Evolutionary conservation across 2,888 invertebrate species (phyloP).

Genomic region (Tipula lateralis): DNA sequence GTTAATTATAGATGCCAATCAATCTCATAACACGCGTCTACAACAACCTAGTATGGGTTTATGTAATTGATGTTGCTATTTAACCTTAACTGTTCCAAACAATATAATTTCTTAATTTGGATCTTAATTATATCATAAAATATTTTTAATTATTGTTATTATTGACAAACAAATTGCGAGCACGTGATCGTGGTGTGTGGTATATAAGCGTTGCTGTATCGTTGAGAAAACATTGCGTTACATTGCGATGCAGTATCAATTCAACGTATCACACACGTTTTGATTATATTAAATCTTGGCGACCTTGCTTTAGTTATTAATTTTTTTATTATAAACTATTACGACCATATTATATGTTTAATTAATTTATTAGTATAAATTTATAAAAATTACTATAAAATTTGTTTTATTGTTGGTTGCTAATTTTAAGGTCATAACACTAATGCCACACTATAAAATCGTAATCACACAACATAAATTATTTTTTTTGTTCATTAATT

Average conservation of each 20-base stretch:
- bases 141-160: not conserved
- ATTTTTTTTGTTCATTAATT: not conserved
- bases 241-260: not conserved
- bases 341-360: not conserved
- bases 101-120: slow-evolving; percentile 3
- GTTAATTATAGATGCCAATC: not conserved
- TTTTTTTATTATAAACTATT: not conserved
- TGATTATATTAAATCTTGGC: not conserved
- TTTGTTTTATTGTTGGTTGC: not conserved
- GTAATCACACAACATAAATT: not conserved
- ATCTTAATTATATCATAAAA: not conserved
- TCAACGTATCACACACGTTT: not conserved
- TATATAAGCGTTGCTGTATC: not conserved
- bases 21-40: not conserved
- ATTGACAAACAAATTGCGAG: not conserved
- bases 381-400: not conserved
- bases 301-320: not conserved
- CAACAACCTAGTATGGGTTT: not conserved
- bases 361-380: not conserved
- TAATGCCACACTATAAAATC: not conserved
- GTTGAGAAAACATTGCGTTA: not conserved
- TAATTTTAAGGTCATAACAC: not conserved
- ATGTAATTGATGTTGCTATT: not conserved
- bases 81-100: not conserved
- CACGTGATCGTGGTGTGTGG: not conserved